Evolutionary conservation across 1,140 invertebrate species (phyloP), one percentile per base, ranked within the genome.

Genomic region (Papilio polyxenes): DNA sequence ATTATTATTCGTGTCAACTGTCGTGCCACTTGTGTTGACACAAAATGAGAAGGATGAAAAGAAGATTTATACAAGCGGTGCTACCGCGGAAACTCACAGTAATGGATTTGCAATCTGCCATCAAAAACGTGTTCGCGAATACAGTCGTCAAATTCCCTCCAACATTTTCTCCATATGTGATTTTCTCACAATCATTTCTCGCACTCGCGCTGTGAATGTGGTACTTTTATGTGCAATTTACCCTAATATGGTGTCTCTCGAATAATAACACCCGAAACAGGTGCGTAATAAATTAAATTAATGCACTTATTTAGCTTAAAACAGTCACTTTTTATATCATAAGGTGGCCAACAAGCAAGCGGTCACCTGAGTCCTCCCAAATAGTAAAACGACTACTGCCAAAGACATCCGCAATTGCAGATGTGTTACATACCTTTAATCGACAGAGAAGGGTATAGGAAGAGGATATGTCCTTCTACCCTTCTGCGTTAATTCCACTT

Each of bases 141-240:
- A 65, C 10, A 65, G 31, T 31, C 62, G 23, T 65, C 62, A 65
- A 65, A 65, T 31, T 65, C 4, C 62, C 62, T 59, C 17, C 20
- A 65, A 65, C 62, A 23, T 31, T 65, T 31, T 13, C 62, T 65
- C 20, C 62, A 13, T 11, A 65, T 65, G 62, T 65, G 20, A 65
- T 65, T 65, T 31, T 65, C 23, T 65, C 62, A 65, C 62, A 65
- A 23, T 65, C 59, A 65, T 65, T 65, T 31, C 23, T 31, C 23
- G 23, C 62, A 37, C 20, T 65, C 23, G 10, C 62, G 62, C 62
- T 3, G 10, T 37, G 11, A 31, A 65, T 65, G 62, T 2, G 62
- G 23, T 15, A 37, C 62, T 65, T 65, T 65, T 62, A 62, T 23
- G 11, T 65, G 31, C 62, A 31, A 65, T 65, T 65, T 31, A 65